Percentiles rank a stretch among this genome's conserved stretches.
These are phyloP conservation scores for Pluvianellus socialis DNA, from an alignment of 2,113 vertebrate genomes.

Conservation along the genomic window DNA sequence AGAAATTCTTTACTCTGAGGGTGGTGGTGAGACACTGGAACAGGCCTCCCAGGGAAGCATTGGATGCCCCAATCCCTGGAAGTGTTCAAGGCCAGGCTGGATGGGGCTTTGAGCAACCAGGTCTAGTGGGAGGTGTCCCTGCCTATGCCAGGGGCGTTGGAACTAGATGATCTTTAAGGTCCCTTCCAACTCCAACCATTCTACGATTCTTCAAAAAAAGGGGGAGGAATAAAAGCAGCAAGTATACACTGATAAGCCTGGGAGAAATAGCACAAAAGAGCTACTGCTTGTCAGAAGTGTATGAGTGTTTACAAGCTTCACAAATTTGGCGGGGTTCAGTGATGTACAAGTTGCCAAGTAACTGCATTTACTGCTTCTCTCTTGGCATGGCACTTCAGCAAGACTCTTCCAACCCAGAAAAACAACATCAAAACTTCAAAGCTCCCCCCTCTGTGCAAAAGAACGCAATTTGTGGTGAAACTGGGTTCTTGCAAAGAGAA, in stretches of 20 bases:
- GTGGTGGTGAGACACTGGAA: background rate
- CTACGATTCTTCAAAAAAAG: background rate
- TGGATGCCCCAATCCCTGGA: background rate
- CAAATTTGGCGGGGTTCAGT: background rate
- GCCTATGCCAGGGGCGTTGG: background rate
- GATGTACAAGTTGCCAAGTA: background rate
- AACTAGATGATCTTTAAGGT: background rate
- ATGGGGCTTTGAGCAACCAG: background rate
- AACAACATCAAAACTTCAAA: background rate
- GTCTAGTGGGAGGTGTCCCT: background rate
- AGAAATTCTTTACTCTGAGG: background rate
- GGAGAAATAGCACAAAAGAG: background rate
- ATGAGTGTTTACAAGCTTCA: background rate
- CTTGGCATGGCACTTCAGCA: background rate
- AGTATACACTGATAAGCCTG: background rate
- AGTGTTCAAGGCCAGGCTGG: background rate
- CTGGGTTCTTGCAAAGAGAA: background rate
- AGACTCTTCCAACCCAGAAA: background rate
- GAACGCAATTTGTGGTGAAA: background rate
- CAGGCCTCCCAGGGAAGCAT: background rate
- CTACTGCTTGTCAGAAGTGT: background rate
- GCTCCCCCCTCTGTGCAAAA: background rate
- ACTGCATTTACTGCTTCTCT: background rate
- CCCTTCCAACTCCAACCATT: background rate
- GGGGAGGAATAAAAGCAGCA: background rate